Conservation (phyloP, 2,113 vertebrate species). For the Anoplopoma fimbria region DNA sequence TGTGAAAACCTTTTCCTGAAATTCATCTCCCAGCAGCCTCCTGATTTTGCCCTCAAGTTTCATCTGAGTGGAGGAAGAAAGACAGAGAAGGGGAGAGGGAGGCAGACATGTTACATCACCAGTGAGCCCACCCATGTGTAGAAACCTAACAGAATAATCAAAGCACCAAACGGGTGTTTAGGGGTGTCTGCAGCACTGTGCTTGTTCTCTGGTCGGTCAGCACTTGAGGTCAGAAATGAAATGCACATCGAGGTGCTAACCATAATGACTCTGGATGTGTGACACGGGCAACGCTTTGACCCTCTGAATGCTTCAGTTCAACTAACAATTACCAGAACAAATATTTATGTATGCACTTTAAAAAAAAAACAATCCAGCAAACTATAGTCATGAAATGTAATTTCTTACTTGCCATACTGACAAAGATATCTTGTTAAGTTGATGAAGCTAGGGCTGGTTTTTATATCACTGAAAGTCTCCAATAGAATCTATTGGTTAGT, state of each 20-base stretch:
- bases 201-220: background rate
- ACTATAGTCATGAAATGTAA: background rate
- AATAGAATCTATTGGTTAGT: background rate
- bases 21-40: conserved; percentile 87
- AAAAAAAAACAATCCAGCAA: background rate
- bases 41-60: conserved; percentile 88
- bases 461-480: background rate
- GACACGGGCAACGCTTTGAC: background rate
- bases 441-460: background rate
- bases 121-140: conserved; percentile 66
- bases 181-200: background rate
- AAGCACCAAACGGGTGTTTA: background rate
- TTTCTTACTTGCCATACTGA: background rate
- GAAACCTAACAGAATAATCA: background rate
- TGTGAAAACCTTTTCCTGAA: conserved; percentile 87
- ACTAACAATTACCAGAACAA: background rate
- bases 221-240: background rate
- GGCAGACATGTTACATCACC: conserved; percentile 67
- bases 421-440: background rate
- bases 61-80: conserved; percentile 80
- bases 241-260: background rate
- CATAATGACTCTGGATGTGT: background rate
- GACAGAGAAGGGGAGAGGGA: conserved; percentile 34
- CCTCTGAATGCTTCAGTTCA: background rate
- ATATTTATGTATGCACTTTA: background rate